These are phyloP conservation scores for Danio rerio DNA, from an alignment of 2,113 vertebrate species.

Conservation along the genomic window DNA sequence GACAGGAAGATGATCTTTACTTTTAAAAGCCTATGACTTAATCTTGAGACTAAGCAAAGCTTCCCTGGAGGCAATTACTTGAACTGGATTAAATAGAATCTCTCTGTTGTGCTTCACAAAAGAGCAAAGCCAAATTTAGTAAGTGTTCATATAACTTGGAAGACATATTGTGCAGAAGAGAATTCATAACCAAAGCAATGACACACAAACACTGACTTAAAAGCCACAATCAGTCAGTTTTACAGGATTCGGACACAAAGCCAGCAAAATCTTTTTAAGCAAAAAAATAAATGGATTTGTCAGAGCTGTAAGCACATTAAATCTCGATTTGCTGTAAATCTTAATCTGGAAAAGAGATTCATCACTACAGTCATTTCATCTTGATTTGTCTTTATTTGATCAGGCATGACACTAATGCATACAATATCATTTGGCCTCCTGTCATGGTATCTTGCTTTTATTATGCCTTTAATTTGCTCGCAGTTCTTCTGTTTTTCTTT, in stretches of 20 bases:
- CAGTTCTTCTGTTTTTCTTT: background rate
- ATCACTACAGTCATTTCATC: conserved; percentile 38
- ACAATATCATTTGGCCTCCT: background rate
- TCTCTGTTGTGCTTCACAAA: conserved; percentile 19
- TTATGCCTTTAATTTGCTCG: conserved; percentile 7
- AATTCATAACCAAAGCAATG: conserved; percentile 53
- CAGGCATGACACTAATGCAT: background rate
- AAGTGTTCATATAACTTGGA: too few species aligned
- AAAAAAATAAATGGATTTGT: background rate
- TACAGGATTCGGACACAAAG: background rate
- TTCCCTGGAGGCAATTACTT: conserved; percentile 42
- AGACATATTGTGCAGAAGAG: conserved; percentile 22
- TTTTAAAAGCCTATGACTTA: conserved; percentile 46
- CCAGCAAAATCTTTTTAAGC: conserved; percentile 18
- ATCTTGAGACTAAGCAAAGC: conserved; percentile 35
- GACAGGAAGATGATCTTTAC: background rate
- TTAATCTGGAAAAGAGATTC: conserved; percentile 11
- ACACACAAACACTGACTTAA: conserved; percentile 16
- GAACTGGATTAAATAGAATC: conserved; percentile 39
- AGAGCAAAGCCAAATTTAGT: conserved; percentile 18
- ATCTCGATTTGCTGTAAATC: conserved; percentile 7
- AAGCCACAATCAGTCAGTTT: background rate
- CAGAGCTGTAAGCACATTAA: background rate
- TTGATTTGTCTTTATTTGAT: conserved; percentile 36
- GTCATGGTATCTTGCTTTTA: background rate